Percentiles rank a stretch among this genome's conserved stretches.
These are phyloP conservation scores for Apogon talboti DNA, from an alignment of 2,797 vertebrate genomes.

Conservation along the genomic window DNA sequence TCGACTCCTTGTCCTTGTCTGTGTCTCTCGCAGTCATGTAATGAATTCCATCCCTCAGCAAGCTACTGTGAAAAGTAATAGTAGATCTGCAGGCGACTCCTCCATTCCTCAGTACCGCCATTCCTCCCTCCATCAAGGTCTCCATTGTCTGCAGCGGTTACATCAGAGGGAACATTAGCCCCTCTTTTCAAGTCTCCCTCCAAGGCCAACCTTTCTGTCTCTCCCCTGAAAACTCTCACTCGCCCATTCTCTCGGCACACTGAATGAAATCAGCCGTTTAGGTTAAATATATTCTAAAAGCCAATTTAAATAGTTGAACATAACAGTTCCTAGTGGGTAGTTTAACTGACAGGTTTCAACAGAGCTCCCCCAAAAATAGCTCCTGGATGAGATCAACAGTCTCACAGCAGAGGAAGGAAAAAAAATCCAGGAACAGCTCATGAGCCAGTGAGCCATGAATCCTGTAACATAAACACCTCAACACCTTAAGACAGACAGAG, in stretches of 20 bases:
- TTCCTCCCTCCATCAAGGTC: slow-evolving; percentile 67
- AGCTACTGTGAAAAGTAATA: slow-evolving; percentile 59
- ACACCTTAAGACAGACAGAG: slow-evolving; percentile 28
- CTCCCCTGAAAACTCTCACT: slow-evolving; percentile 13
- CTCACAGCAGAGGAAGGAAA: slow-evolving; percentile 11
- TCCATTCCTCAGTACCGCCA: slow-evolving; percentile 52
- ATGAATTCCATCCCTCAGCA: slow-evolving; percentile 59
- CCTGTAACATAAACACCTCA: slow-evolving; percentile 55
- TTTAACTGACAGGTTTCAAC: slow-evolving; percentile 38
- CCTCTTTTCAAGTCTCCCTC: slow-evolving; percentile 39
- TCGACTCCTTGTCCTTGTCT: slow-evolving; percentile 18
- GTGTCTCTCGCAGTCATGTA: slow-evolving; percentile 41
- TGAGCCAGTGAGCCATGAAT: slow-evolving; percentile 37
- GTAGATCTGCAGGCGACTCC: slow-evolving; percentile 46
- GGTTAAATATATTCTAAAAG: slow-evolving; percentile 34
- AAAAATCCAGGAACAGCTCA: slow-evolving; percentile 25
- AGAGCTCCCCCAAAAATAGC: slow-evolving; percentile 48
- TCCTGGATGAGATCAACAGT: slow-evolving; percentile 53
- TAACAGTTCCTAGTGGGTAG: slow-evolving; percentile 8
- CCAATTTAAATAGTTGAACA: slow-evolving; percentile 28
- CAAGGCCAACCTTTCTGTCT: slow-evolving; percentile 28
- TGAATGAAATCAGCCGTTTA: slow-evolving; percentile 38
- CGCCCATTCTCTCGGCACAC: background rate
- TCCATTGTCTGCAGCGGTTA: slow-evolving; percentile 62
- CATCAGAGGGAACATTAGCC: slow-evolving; percentile 63